Evolutionary conservation across 2,113 vertebrate genomes (phyloP).

Genomic region (Castor canadensis): DNA sequence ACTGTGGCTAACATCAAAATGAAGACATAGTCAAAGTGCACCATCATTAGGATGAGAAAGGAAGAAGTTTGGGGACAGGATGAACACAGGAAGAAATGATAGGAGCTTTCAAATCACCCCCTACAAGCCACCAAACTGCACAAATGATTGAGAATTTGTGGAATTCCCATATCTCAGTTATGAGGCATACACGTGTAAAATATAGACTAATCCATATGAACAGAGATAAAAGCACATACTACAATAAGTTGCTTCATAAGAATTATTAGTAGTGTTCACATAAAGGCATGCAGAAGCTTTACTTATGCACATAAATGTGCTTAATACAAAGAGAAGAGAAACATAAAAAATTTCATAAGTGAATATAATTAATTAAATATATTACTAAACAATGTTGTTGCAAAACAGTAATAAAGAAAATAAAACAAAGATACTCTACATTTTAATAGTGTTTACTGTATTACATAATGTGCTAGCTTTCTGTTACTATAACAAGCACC

Average conservation of each 20-base stretch:
- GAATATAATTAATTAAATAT: not conserved
- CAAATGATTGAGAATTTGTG: not conserved
- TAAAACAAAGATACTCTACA: not conserved
- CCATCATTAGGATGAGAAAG: not conserved
- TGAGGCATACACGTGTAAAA: not conserved
- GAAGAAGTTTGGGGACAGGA: not conserved
- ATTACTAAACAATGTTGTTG: not conserved
- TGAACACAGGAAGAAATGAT: not conserved
- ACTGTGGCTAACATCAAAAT: not conserved
- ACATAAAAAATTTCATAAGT: not conserved
- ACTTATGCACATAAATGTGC: too few relatives aligned
- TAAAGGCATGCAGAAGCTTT: not conserved
- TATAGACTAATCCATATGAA: not conserved
- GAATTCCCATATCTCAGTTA: not conserved
- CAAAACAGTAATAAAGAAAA: not conserved
- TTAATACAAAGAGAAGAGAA: too few relatives aligned
- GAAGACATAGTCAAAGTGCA: not conserved
- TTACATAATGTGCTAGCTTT: not conserved
- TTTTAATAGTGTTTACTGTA: not conserved
- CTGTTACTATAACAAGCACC: not conserved
- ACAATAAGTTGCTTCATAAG: not conserved
- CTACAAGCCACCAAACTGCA: not conserved
- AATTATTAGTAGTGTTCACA: not conserved
- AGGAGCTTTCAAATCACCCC: not conserved
- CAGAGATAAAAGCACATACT: not conserved